Base-by-base conservation (phyloP, 2,797 vertebrate genomes). In the Pantherophis vulpinus region DNA sequence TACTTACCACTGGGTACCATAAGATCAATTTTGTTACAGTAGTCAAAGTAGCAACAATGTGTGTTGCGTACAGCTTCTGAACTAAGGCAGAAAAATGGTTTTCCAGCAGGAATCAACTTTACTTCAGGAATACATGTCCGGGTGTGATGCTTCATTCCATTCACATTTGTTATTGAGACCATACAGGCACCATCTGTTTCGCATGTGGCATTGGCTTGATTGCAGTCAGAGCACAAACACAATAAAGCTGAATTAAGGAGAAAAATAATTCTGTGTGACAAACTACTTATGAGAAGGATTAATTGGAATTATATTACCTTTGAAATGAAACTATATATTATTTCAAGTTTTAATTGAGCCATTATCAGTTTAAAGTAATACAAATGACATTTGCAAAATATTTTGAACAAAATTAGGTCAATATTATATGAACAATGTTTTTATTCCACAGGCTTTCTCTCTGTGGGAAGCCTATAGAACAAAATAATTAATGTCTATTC, bases 111-210 rank as follows among this genome's bases (percentile, higher is more conserved):
- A 56, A 99, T 98, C 95, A 99, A 94, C 66, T 98, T 98, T 12
- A 97, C 98, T 27, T 97, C 96, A 16, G 98, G 97, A 95, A 99
- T 99, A 96, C 99, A 99, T 95, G 99, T 98, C 91, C 99, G 98
- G 6, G 99, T 97, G 0, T 99, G 98, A 94, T 99, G 98, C 93
- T 99, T 98, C 93, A 98, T 97, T 0, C 98, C 98, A 0, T 98
- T 96, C 94, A 98, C 98, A 97, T 98, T 98, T 96, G 98, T 99
- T 8, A 98, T 99, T 0, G 99, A 99, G 93, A 99, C 98, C 98
- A 99, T 99, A 97, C 99, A 99, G 89, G 99, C 99, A 0, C 99
- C 99, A 58, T 99, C 99, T 0, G 99, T 99, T 96, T 99, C 98
- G 0, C 99, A 99, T 12, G 99, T 99, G 96, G 98, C 98, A 95